Percentiles rank a stretch among this genome's conserved stretches.
Evolutionary conservation across 2,888 invertebrate genomes (phyloP).

Genomic region (Argyresthia albistria): DNA sequence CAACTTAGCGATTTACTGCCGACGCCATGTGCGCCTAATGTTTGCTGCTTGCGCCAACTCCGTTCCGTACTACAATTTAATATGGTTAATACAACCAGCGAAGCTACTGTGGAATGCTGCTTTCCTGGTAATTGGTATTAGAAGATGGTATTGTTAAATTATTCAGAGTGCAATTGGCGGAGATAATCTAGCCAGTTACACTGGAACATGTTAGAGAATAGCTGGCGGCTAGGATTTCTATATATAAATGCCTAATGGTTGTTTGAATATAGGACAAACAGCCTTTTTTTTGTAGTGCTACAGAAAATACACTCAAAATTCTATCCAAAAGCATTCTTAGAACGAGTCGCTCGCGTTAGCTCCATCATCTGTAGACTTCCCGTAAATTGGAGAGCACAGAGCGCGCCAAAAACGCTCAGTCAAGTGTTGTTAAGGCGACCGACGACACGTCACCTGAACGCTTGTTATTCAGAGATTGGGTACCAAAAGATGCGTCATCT

Average conservation of each 20-base stretch:
- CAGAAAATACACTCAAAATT: no score
- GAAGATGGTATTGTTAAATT: neutral
- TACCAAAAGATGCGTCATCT: neutral
- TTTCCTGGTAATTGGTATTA: neutral
- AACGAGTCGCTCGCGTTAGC: neutral
- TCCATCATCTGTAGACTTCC: neutral
- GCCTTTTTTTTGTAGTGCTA: no score
- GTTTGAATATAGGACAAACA: no score
- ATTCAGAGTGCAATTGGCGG: neutral
- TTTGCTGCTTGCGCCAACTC: conserved; percentile 13
- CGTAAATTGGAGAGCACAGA: conserved; percentile 36
- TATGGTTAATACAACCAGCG: conserved; percentile 3
- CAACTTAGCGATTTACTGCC: conserved; percentile 31
- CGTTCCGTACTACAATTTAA: conserved; percentile 3
- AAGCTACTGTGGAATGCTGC: neutral
- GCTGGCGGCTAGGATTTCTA: no score
- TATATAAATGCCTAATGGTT: no score
- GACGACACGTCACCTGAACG: conserved; percentile 29
- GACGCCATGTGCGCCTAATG: conserved; percentile 37
- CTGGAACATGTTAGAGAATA: no score
- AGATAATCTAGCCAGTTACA: neutral
- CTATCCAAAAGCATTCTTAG: no score
- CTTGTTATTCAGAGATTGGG: conserved; percentile 5
- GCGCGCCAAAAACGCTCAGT: conserved; percentile 42
- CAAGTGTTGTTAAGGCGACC: conserved; percentile 48